Base-by-base conservation (phyloP, 2,797 vertebrate species). In the Peromyscus nudipes region DNA sequence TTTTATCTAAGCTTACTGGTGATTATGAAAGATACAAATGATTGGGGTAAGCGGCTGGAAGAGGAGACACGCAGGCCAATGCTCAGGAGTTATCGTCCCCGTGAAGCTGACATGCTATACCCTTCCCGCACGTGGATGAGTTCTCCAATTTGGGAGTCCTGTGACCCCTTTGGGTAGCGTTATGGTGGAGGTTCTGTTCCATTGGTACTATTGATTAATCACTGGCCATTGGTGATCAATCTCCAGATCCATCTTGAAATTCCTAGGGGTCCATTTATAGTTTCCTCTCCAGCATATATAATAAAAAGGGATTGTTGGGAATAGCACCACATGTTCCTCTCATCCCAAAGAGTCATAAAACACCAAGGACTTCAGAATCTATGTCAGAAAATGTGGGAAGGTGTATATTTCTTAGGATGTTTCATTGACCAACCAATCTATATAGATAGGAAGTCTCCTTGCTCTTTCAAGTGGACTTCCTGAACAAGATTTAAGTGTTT, bases 51-150 rank as follows among this genome's bases (percentile, higher is more conserved):
- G 25, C 21, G 46, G 34, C n/a, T n/a, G 31, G n/a, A 83, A 64
- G 77, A 69, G 27, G 69, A 84, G 52, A 43, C n/a, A 21, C n/a
- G n/a, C 11, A 49, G 52, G 29, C 10, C 7, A 31, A 60, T 29
- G 43, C 31, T 46, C 27, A 55, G 31, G 16, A 43, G 29, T 21
- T 55, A 16, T 29, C n/a, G 46, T 43, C 29, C 31, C 11, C 6
- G 6, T 43, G 14, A 11, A 65, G 21, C 4, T 43, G 21, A 4
- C 34, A 4, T 37, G 37, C 13, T 16, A 2, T 1, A 3, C 3
- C 29, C 40, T 64, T 25, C 27, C n/a, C 3, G 2, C 19, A 12
- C 1, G 5, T 46, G 21, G 21, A 55, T 46, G 14, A 25, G 8
- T 49, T 31, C 93, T 31, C 23, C 43, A 25, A 21, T 6, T 60